Evolutionary conservation across 2,113 vertebrate genomes (phyloP), one percentile per base, ranked within the genome.

Genomic region (Sitta europaea): DNA sequence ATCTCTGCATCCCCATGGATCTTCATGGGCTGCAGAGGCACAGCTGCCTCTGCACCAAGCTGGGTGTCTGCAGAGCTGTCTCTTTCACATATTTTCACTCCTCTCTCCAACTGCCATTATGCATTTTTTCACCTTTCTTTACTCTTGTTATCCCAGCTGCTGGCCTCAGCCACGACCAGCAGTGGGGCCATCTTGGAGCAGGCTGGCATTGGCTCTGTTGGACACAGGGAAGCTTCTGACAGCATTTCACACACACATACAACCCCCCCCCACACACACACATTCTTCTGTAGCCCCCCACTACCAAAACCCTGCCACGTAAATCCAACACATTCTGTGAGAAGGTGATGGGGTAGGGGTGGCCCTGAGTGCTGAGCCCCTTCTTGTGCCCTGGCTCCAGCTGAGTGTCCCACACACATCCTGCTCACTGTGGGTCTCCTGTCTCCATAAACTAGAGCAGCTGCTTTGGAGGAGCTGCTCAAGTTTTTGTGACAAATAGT

Each of bases 1-100:
- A 50, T 72, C 3, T 57, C 35, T 36, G 12, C 10, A 4, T 21
- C 50, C 50, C 35, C 0, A 0, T 36, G 50, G 12, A 2, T 5
- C 11, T 18, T 11, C 14, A 1, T 0, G 48, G 42, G 75, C 48
- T 72, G 35, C 57, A 55, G 35, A 20, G 55, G 12, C 19, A 47
- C 47, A 47, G 38, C 55, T 77, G 73, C 47, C 73, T 54, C 31
- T 65, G 17, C 67, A 24, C 33, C 0, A 1, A 50, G 5, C 50
- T 50, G 2, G 5, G 10, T 10, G 11, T 19, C 86, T 57, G 14
- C 42, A 42, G 25, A 3, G 14, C 43, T 50, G 5, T 65, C 5
- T 12, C 31, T 50, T 25, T 42, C 31, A 12, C 33, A 15, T 22
- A 1, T 19, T 43, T 31, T 27, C 35, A 12, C 50, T 72, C 22